Evolutionary conservation across 1,140 invertebrate species (phyloP).

Genomic region (Aphelinus atriplicis): DNA sequence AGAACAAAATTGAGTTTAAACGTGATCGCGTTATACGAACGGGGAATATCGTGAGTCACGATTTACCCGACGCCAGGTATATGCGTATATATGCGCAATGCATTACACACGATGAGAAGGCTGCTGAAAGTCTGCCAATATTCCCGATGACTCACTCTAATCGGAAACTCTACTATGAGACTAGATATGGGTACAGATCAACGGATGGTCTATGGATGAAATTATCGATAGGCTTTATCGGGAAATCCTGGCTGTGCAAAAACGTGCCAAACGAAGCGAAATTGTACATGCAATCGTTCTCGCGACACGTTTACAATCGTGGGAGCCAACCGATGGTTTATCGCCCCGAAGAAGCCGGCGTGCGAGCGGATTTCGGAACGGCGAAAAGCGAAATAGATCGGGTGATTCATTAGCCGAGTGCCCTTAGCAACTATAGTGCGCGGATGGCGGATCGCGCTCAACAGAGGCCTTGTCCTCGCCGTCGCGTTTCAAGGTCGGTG

Average conservation of each 20-base stretch:
- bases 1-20: neutral
- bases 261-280: neutral
- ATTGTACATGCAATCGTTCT: neutral
- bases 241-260: neutral
- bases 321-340: no score
- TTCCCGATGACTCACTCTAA: conserved; percentile 16
- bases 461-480: conserved; percentile 54
- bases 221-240: neutral
- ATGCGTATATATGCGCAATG: conserved; percentile 11
- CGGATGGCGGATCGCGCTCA: neutral
- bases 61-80: conserved; percentile 5
- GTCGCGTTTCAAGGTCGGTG: conserved; percentile 61
- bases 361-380: neutral
- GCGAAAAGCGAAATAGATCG: neutral
- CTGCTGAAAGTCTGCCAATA: conserved; percentile 9
- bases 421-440: conserved; percentile 31
- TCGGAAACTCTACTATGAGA: no score
- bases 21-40: conserved; percentile 9
- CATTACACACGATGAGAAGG: conserved; percentile 17
- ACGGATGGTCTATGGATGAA: no score
- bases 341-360: neutral
- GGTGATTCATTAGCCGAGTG: conserved; percentile 22
- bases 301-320: neutral
- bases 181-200: no score
- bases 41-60: conserved; percentile 6